phyloP scores from a whole-genome alignment of 2,113 vertebrate species.

The Dipodomys spectabilis region DNA sequence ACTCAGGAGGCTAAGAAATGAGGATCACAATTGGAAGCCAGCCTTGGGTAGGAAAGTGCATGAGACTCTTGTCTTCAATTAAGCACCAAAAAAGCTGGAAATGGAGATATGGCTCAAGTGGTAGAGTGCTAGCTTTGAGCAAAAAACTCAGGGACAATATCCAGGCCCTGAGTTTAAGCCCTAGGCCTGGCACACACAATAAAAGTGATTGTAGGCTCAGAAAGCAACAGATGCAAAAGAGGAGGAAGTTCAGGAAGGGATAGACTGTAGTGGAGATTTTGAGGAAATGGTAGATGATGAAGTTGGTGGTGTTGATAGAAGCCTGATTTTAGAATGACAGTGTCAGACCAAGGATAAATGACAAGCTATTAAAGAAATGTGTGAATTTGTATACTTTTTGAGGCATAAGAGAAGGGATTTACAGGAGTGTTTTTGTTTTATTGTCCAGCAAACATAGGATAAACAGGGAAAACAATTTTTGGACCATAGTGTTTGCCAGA shows the following conservation, averaged over 20 bases:
- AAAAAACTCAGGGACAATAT: no score
- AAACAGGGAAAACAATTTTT: constrained; percentile 9
- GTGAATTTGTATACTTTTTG: background rate
- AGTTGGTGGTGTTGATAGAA: constrained; percentile 5
- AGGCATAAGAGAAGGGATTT: background rate
- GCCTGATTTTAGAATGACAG: constrained; percentile 22
- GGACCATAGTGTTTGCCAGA: background rate
- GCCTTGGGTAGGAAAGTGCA: no score
- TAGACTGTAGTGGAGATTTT: background rate
- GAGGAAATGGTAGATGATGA: constrained; percentile 5
- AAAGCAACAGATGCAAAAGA: background rate
- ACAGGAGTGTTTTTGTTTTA: constrained; percentile 11
- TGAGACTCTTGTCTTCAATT: no score
- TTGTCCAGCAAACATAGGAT: background rate
- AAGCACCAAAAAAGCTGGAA: no score
- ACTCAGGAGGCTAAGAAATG: no score
- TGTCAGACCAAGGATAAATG: constrained; percentile 1
- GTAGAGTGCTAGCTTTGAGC: no score
- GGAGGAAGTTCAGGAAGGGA: background rate
- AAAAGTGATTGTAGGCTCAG: background rate
- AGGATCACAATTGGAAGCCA: no score
- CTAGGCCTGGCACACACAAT: no score
- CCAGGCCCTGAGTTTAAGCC: no score
- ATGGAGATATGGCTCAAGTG: no score
- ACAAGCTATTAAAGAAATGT: background rate